Evolutionary conservation across 2,113 vertebrate species (phyloP), one percentile per base, ranked within the genome.

Genomic region (Plestiodon gilberti): DNA sequence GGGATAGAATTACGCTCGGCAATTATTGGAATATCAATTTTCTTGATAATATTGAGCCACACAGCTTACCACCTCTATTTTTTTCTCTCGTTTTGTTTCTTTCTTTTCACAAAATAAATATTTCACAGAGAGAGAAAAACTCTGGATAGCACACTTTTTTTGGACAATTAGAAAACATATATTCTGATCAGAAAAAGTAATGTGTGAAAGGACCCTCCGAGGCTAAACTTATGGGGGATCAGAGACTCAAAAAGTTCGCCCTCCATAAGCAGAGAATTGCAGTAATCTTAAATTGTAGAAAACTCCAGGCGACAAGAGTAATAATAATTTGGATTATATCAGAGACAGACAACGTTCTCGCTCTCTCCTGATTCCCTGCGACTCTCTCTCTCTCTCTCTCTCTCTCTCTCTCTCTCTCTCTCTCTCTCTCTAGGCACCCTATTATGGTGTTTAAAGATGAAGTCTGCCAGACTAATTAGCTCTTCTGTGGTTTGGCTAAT

Each of bases 381-480:
- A n/a, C n/a, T n/a, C n/a, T 74, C 15, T 61, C 10, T 86, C 28
- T 80, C 55, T 52, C 18, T 73, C 38, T 23, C 55, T 15, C 35
- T 0, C 25, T 85, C 30, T 73, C 69, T 8, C n/a, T 59, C 22
- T 17, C 35, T 35, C 23, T n/a, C 33, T 86, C 52, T 8, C 69
- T 52, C 35, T 18, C 52, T 57, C n/a, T 81, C 85, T 81, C 85
- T 55, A 33, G n/a, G n/a, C 25, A 43, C 59, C 69, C 40, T 25
- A 40, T 86, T 87, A 81, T 22, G 10, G n/a, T 65, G 69, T 64
- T 81, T 81, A 75, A 81, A 87, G 69, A 75, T 65, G 78, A 87
- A 73, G 57, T 30, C 59, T 81, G 59, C 61, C 78, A 81, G 40
- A 55, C 70, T 87, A 86, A 80, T 86, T 38, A 81, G 59, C 59